These are phyloP conservation scores for Metalampra italica DNA, from an alignment of 2,888 invertebrate genomes.

Conservation along the genomic window DNA sequence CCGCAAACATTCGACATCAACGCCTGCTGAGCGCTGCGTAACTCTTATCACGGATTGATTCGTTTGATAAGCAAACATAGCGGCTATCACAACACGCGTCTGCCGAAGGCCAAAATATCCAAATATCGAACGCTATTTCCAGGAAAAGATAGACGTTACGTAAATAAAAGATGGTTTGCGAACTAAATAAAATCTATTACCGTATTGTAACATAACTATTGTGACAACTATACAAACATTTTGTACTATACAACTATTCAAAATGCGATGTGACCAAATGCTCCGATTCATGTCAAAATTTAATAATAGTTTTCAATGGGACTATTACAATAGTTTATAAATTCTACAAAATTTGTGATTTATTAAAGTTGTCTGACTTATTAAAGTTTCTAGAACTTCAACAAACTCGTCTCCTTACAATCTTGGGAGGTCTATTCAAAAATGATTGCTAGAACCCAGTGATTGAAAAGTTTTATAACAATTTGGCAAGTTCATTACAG, in stretches of 20 bases:
- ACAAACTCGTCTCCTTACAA: too few relatives aligned
- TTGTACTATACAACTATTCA: constrained; percentile 46
- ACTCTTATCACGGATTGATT: constrained; percentile 54
- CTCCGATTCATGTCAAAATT: not conserved
- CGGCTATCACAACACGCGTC: constrained; percentile 12
- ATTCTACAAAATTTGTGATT: too few relatives aligned
- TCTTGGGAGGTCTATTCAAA: too few relatives aligned
- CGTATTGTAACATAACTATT: constrained; percentile 44
- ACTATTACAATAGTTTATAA: not conserved
- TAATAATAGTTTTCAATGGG: not conserved
- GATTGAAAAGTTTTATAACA: not conserved
- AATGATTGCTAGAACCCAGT: too few relatives aligned
- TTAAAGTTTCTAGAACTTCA: too few relatives aligned
- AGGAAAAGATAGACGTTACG: not conserved
- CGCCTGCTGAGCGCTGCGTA: constrained; percentile 29
- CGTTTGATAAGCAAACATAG: constrained; percentile 44
- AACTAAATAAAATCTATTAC: constrained; percentile 58
- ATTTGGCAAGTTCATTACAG: too few relatives aligned
- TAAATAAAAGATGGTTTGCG: constrained; percentile 47
- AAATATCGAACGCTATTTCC: not conserved
- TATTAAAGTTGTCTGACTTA: too few relatives aligned
- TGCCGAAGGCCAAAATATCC: constrained; percentile 10
- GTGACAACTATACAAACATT: constrained; percentile 44
- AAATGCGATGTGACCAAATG: constrained; percentile 4
- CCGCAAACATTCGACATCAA: constrained; percentile 48